A percentile compares a stretch with the other conserved stretches of the same genome.
phyloP scores from a whole-genome alignment of 1,140 invertebrate species.

The Sinella curviseta region DNA sequence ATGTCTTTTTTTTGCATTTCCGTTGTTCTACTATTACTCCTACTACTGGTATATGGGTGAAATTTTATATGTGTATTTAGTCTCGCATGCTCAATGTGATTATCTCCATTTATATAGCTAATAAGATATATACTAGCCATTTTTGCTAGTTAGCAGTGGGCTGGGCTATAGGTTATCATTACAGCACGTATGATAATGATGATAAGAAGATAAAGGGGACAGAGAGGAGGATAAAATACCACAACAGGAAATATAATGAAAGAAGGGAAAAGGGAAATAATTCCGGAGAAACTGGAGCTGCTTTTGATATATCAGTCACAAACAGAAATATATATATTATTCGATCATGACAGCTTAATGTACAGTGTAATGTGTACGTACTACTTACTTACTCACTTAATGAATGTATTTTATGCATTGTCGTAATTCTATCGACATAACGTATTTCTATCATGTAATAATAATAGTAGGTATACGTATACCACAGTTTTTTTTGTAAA shows the following conservation, averaged over 20 bases:
- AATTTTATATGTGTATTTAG: too few relatives aligned
- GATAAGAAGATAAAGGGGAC: too few relatives aligned
- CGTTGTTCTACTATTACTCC: too few relatives aligned
- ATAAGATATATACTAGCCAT: not conserved
- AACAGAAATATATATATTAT: not conserved
- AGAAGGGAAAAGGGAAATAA: not conserved
- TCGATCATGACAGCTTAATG: not conserved
- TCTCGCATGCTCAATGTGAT: conserved; percentile 12
- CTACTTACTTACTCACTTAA: not conserved
- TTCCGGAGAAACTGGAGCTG: not conserved
- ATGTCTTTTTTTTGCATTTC: too few relatives aligned
- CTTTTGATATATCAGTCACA: not conserved
- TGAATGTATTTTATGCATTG: not conserved
- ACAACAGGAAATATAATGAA: not conserved
- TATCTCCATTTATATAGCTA: not conserved
- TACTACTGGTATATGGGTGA: too few relatives aligned
- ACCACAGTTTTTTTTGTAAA: not conserved
- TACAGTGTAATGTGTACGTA: not conserved
- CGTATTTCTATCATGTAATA: too few relatives aligned
- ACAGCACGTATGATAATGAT: not conserved
- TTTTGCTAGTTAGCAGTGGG: conserved; percentile 9
- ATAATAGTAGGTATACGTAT: not conserved
- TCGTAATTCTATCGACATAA: too few relatives aligned
- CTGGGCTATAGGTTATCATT: not conserved
- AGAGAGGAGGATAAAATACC: not conserved